Evolutionary conservation across 2,113 vertebrate genomes (phyloP), one percentile per base, ranked within the genome.

Genomic region (Petrocephalus zakoni): DNA sequence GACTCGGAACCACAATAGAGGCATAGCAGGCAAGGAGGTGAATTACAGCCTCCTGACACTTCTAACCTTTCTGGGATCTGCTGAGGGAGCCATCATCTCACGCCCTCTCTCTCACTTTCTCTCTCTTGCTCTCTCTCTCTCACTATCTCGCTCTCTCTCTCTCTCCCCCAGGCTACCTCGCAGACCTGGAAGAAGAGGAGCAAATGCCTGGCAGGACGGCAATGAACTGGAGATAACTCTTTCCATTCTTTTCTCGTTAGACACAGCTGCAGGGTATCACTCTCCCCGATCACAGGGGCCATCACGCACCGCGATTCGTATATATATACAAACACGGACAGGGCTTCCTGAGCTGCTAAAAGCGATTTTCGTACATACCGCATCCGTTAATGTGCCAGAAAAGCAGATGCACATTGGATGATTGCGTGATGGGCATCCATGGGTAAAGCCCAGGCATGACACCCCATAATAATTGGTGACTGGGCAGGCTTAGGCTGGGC

Each of bases 41-140:
- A 87, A 75, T 72, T 53, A 88, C 49, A 51, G n/a, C 51, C 87
- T 81, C 61, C 25, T 72, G 61, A 61, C 86, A 87, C 56, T 87
- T 87, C 7, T 58, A 86, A 86, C 55, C 56, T 64, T 64, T 87
- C 56, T 46, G 21, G 85, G 85, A 87, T 61, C 37, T 87, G 29
- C 88, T 51, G 68, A 89, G 88, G 89, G 89, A 58, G 88, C 75
- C 46, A 37, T 25, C 22, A 68, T 22, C 37, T 47, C 25, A 22
- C 72, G 46, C 61, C 13, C 42, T 42, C 21, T 37, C 25, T 53
- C 78, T 85, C 55, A 25, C 75, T 84, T 34, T 42, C 42, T 42
- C 42, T 42, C 42, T 42, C 42, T 42, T 2, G 1, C 42, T 42
- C 42, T 1, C 42, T 42, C 42, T 42, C 42, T 42, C 42, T 42